A percentile compares a stretch with the other conserved stretches of the same genome.
These are phyloP conservation scores for Leptinotarsa tumamoca DNA, from an alignment of 2,888 invertebrate genomes.

Conservation along the genomic window DNA sequence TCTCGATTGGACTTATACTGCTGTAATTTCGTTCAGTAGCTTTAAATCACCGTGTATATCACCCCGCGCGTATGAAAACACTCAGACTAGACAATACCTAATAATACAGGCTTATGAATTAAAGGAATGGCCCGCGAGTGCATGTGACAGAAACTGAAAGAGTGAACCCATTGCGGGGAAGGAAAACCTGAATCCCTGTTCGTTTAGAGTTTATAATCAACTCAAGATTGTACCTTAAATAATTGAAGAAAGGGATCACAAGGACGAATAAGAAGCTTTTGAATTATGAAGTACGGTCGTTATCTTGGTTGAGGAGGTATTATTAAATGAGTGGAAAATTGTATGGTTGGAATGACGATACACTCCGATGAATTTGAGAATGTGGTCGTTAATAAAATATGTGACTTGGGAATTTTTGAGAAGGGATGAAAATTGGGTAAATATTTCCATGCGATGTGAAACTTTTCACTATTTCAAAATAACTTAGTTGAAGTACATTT, in stretches of 20 bases:
- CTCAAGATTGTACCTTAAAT: slow-evolving; percentile 19
- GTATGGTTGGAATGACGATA: slow-evolving; percentile 12
- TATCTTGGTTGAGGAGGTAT: slow-evolving; percentile 33
- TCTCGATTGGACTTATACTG: neutral
- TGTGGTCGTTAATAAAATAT: neutral
- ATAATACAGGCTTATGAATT: slow-evolving; percentile 18
- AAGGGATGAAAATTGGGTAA: too few species aligned
- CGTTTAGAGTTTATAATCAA: slow-evolving; percentile 18
- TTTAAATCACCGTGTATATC: slow-evolving; percentile 6
- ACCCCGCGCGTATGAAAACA: neutral
- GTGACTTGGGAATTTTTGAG: neutral
- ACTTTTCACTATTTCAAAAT: too few species aligned
- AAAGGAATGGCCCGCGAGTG: slow-evolving; percentile 14
- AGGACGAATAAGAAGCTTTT: slow-evolving; percentile 34
- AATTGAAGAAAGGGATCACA: slow-evolving; percentile 20
- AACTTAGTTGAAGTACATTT: too few species aligned
- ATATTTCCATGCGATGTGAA: too few species aligned
- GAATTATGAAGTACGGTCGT: slow-evolving; percentile 38
- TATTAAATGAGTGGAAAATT: slow-evolving; percentile 37
- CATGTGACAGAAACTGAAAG: slow-evolving; percentile 15
- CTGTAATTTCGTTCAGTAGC: slow-evolving; percentile 3
- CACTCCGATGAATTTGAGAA: neutral
- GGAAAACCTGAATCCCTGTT: slow-evolving; percentile 14
- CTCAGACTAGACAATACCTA: slow-evolving; percentile 17
- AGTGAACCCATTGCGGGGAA: neutral